Conservation (phyloP, 2,113 vertebrate species). For the Morone chrysops region DNA sequence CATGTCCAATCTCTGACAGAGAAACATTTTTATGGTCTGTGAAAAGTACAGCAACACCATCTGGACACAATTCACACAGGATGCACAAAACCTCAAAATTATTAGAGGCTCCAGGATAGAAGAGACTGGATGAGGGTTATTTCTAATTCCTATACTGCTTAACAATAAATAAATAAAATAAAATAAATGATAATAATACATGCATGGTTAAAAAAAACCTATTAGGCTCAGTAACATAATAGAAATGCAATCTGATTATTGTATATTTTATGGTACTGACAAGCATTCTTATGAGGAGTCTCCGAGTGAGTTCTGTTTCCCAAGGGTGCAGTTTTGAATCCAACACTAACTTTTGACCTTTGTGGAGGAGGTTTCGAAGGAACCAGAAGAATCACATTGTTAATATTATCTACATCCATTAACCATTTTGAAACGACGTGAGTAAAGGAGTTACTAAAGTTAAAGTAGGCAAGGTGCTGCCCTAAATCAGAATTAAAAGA, state of each 20-base stretch:
- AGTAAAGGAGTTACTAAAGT: background rate
- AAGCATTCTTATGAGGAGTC: background rate
- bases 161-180: background rate
- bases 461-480: slow-evolving; percentile 35
- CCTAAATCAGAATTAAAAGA: slow-evolving; percentile 52
- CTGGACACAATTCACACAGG: slow-evolving; percentile 8
- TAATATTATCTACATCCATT: slow-evolving; percentile 38
- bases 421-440: slow-evolving; percentile 35
- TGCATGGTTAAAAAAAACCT: background rate
- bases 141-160: background rate
- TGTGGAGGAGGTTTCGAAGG: slow-evolving; percentile 19
- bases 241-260: slow-evolving; percentile 22
- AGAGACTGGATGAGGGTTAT: background rate
- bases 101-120: background rate
- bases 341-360: slow-evolving; percentile 35
- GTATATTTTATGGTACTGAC: background rate
- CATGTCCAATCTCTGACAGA: background rate
- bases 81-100: background rate
- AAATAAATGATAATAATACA: background rate
- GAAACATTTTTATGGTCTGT: background rate
- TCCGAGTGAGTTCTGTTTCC: background rate
- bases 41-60: slow-evolving; percentile 12
- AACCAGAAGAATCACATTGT: slow-evolving; percentile 29
- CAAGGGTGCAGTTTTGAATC: slow-evolving; percentile 11
- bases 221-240: background rate